A percentile compares a stretch with the other conserved stretches of the same genome.
phyloP scores from a whole-genome alignment of 2,888 invertebrate species.

The Dryomyza anilis region DNA sequence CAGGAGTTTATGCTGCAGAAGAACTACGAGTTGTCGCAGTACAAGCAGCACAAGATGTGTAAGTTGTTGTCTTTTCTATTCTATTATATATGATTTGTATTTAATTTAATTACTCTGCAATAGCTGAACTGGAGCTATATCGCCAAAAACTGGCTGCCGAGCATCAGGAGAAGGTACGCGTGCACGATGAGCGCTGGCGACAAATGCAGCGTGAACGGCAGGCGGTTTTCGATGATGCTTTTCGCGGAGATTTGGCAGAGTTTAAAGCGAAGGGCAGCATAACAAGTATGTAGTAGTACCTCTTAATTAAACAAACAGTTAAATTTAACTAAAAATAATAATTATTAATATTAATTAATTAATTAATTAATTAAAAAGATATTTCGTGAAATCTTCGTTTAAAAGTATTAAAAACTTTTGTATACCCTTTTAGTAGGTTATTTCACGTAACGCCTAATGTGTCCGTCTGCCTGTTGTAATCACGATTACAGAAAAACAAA shows the following conservation, averaged over 20 bases:
- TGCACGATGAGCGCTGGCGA: constrained; percentile 65
- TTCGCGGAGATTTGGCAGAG: constrained; percentile 70
- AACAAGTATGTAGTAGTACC: constrained; percentile 65
- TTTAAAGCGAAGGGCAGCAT: constrained; percentile 69
- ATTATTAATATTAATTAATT: too few species aligned
- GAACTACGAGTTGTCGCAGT: constrained; percentile 68
- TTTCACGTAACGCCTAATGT: too few species aligned
- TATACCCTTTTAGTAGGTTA: too few species aligned
- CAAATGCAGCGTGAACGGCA: constrained; percentile 69
- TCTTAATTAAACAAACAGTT: too few species aligned
- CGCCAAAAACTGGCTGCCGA: constrained; percentile 65
- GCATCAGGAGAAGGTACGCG: constrained; percentile 65
- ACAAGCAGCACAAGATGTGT: constrained; percentile 70
- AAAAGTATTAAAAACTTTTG: too few species aligned
- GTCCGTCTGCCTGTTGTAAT: too few species aligned
- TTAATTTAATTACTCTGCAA: not conserved
- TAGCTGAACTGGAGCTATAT: constrained; percentile 59
- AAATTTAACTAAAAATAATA: too few species aligned
- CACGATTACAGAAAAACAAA: too few species aligned
- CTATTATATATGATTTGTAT: not conserved
- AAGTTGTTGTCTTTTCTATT: constrained; percentile 28
- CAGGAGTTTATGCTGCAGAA: constrained; percentile 70
- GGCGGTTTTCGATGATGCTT: constrained; percentile 72
- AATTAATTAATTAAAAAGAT: not conserved
- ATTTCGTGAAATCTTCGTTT: too few species aligned